Evolutionary conservation across 2,797 vertebrate species (phyloP).

Genomic region (Pipistrellus pygmaeus): DNA sequence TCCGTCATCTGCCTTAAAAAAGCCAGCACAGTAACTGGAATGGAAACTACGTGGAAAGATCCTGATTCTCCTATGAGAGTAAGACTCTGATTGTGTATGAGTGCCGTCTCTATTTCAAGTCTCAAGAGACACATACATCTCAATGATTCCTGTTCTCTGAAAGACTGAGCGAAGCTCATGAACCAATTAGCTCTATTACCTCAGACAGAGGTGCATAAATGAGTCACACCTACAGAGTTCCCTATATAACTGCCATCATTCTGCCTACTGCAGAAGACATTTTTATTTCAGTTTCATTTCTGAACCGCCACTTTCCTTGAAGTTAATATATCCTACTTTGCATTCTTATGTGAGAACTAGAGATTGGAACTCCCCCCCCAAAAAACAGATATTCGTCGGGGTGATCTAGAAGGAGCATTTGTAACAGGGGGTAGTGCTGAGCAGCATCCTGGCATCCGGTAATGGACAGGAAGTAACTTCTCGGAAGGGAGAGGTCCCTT

Average conservation of each 20-base stretch:
- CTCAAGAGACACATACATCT: not conserved
- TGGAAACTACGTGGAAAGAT: not conserved
- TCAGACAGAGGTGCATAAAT: not conserved
- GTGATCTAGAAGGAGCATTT: not conserved
- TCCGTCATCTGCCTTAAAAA: slow-evolving; percentile 59
- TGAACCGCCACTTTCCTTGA: not conserved
- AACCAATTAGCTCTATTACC: not conserved
- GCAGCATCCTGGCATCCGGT: not conserved
- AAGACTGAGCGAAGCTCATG: not conserved
- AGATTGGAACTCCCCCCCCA: not conserved
- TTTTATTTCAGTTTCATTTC: slow-evolving; percentile 53
- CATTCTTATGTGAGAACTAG: not conserved
- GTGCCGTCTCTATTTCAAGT: fast-evolving
- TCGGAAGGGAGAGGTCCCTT: not conserved
- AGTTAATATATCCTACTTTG: not conserved
- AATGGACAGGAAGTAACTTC: not conserved
- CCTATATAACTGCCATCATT: not conserved
- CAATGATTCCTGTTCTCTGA: not conserved
- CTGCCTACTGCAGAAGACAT: not conserved
- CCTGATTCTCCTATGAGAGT: slow-evolving; percentile 58
- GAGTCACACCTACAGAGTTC: not conserved
- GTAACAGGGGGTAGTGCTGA: not conserved
- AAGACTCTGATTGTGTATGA: not conserved
- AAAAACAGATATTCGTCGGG: not conserved
- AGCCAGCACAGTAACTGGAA: not conserved